Evolutionary conservation across 2,113 vertebrate species (phyloP).

Genomic region (Stegastes partitus): DNA sequence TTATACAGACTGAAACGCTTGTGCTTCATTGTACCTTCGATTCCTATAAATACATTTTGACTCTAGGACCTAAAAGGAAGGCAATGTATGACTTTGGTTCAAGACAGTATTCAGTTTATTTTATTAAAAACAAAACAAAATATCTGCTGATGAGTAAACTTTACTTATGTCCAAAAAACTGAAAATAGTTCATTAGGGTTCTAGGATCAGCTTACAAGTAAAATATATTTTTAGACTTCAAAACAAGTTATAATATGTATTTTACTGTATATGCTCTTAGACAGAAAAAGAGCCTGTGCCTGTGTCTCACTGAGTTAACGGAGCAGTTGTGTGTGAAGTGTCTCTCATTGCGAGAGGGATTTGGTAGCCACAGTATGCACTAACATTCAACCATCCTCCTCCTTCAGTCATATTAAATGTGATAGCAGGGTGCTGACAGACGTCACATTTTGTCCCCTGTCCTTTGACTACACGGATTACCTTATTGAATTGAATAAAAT

Average conservation of each 20-base stretch:
- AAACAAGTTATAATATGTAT: background rate
- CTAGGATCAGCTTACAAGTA: background rate
- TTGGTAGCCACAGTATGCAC: slow-evolving; percentile 36
- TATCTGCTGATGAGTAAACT: background rate
- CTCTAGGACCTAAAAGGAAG: background rate
- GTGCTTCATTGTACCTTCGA: background rate
- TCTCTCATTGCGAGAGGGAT: slow-evolving; percentile 10
- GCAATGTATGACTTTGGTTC: background rate
- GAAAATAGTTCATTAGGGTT: background rate
- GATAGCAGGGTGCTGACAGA: slow-evolving; percentile 71
- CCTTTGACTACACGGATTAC: slow-evolving; percentile 73
- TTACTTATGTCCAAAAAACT: background rate
- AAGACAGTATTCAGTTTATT: background rate
- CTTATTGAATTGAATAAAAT: slow-evolving; percentile 82
- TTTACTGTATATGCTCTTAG: background rate
- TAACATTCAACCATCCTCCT: slow-evolving; percentile 50
- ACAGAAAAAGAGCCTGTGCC: background rate
- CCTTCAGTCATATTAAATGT: slow-evolving; percentile 63
- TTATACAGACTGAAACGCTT: background rate
- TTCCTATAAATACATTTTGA: background rate
- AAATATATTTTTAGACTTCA: background rate
- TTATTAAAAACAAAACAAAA: background rate
- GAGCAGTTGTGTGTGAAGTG: background rate
- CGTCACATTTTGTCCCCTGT: slow-evolving; percentile 72
- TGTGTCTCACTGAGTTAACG: background rate